These are phyloP conservation scores for Eumaeus atala DNA, from an alignment of 1,140 invertebrate genomes.

Conservation along the genomic window DNA sequence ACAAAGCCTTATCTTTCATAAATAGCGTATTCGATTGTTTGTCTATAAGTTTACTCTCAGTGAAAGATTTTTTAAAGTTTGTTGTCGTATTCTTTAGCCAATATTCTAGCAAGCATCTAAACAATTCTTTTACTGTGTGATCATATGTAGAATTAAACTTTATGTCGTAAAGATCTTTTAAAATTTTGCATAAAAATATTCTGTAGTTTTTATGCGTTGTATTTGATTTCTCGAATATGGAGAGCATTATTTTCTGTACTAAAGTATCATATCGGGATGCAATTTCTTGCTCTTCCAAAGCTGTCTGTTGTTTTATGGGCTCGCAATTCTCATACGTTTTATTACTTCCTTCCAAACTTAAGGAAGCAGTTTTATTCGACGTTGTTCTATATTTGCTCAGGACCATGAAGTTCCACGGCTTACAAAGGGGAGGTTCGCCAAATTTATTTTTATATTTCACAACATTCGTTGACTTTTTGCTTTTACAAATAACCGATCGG, in stretches of 20 bases:
- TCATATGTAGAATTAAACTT: slow-evolving; percentile 29
- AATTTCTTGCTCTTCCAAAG: slow-evolving; percentile 20
- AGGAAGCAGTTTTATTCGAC: slow-evolving; percentile 9
- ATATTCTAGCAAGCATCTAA: slow-evolving; percentile 51
- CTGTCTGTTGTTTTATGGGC: slow-evolving; percentile 20
- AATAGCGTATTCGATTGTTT: slow-evolving; percentile 42
- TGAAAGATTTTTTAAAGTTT: slow-evolving; percentile 30
- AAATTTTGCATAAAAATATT: slow-evolving; percentile 36
- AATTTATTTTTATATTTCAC: slow-evolving; percentile 49
- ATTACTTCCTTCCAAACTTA: neutral
- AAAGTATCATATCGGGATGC: slow-evolving; percentile 34
- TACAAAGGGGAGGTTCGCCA: slow-evolving; percentile 41
- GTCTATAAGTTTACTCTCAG: slow-evolving; percentile 33
- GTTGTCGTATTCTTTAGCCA: slow-evolving; percentile 41
- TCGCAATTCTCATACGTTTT: slow-evolving; percentile 6
- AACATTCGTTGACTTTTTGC: slow-evolving; percentile 55
- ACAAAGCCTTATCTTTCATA: slow-evolving; percentile 43
- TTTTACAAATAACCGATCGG: slow-evolving; percentile 37
- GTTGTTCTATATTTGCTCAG: slow-evolving; percentile 34
- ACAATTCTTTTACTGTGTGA: slow-evolving; percentile 45
- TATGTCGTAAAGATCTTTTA: slow-evolving; percentile 45
- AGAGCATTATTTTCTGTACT: slow-evolving; percentile 43
- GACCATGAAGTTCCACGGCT: slow-evolving; percentile 42
- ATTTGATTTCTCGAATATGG: slow-evolving; percentile 34
- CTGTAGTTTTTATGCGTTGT: slow-evolving; percentile 20